These are phyloP conservation scores for Drosophila trichaetosa DNA, from an alignment of 2,888 invertebrate genomes.

Conservation along the genomic window DNA sequence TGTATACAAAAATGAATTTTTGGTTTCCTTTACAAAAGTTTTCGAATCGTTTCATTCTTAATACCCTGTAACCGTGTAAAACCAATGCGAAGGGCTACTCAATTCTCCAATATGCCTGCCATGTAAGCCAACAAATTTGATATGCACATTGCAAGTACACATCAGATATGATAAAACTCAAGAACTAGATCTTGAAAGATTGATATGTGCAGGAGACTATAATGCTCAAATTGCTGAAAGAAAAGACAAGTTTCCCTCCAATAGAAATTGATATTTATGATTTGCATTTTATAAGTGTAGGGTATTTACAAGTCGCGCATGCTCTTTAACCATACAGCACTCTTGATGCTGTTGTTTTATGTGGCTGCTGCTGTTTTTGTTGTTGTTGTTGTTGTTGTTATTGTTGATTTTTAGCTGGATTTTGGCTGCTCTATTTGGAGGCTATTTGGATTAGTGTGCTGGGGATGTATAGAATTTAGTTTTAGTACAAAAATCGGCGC, in stretches of 20 bases:
- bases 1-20: conserved; percentile 71
- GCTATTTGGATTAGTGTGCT: conserved; percentile 54
- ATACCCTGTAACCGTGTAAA: conserved; percentile 30
- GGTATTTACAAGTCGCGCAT: conserved; percentile 11
- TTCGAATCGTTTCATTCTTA: conserved; percentile 36
- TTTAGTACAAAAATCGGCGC: conserved; percentile 75
- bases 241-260: accelerated
- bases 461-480: conserved; percentile 66
- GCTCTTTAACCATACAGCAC: neutral
- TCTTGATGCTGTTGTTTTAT: conserved; percentile 15
- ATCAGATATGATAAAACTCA: neutral
- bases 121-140: neutral
- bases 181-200: neutral
- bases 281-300: neutral
- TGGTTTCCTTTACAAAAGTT: conserved; percentile 48
- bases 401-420: conserved; percentile 51
- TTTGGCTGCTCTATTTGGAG: conserved; percentile 23
- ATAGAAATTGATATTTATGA: neutral
- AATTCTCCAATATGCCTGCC: neutral
- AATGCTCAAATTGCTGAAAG: neutral
- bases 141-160: neutral
- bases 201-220: neutral
- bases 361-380: conserved; percentile 11
- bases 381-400: conserved; percentile 28
- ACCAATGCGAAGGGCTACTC: neutral